A percentile compares a stretch with the other conserved stretches of the same genome.
These are phyloP conservation scores for cattle (Bos taurus) DNA, from an alignment of 2,113 vertebrate genomes.

Conservation along the genomic window DNA sequence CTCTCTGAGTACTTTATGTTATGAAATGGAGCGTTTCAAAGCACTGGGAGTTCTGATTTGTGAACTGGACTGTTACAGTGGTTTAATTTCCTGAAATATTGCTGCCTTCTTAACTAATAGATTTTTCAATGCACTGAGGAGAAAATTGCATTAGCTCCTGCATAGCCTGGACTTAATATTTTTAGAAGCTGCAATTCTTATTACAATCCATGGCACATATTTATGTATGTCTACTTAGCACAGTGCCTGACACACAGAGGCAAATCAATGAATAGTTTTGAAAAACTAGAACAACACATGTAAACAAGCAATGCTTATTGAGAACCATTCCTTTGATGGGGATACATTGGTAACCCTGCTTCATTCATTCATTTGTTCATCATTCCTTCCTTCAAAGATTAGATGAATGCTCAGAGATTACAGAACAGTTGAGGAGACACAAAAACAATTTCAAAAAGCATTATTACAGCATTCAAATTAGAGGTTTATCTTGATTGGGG, in stretches of 20 bases:
- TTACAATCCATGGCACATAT: neutral
- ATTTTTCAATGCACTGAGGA: slow-evolving; percentile 52
- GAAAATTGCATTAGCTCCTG: slow-evolving; percentile 64
- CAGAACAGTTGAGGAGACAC: neutral
- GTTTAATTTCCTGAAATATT: slow-evolving; percentile 67
- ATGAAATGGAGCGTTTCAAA: slow-evolving; percentile 31
- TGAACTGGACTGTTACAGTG: slow-evolving; percentile 50
- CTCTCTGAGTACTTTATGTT: neutral
- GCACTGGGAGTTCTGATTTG: slow-evolving; percentile 43
- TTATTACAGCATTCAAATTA: no score
- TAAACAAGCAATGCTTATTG: neutral
- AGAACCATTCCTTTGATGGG: neutral
- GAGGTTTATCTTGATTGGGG: no score
- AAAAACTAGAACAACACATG: neutral
- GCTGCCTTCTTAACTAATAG: slow-evolving; percentile 31
- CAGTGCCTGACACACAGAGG: neutral
- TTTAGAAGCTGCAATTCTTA: slow-evolving; percentile 46
- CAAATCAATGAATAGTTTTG: neutral
- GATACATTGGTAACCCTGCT: neutral
- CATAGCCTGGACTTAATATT: slow-evolving; percentile 41
- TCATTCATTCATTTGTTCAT: neutral
- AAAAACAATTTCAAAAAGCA: neutral
- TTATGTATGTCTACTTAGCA: neutral
- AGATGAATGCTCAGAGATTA: neutral
- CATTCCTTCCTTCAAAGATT: neutral